Base-by-base conservation (phyloP, 2,888 invertebrate genomes). In the Cenopis cana region DNA sequence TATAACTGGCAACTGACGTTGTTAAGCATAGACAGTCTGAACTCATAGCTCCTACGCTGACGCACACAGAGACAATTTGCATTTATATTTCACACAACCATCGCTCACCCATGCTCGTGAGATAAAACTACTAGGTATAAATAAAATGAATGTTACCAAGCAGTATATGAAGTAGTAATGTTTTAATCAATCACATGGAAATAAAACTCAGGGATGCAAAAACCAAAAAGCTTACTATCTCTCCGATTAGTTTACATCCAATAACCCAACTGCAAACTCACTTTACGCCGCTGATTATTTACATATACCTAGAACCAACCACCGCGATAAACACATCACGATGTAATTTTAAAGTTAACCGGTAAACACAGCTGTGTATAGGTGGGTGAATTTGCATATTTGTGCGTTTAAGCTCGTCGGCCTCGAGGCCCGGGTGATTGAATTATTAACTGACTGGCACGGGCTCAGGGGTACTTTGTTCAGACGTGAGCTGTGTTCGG, bases 381-480 rank as follows among this genome's bases (percentile, higher is more conserved):
- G 69, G 62, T 73, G 75, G 68, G 74, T 73, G 75, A 81, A 90
- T 90, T 89, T 86, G 84, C 90, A 90, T 90, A 90, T 87, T 86
- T 88, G 88, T 87, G 85, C 87, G 88, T 88, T 87, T 83, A 85
- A 83, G 83, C 82, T 76, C 74, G 69, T 72, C 69, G 77, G 77
- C 74, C 46, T 55, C 81, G 76, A 76, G 74, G 78, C 75, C 77
- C 80, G 87, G 87, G 84, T 90, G 88, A 91, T 91, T 91, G 89
- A 90, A 91, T 91, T 91, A 91, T 91, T 89, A 86, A 88, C 86
- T 83, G 87, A 82, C 81, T 83, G 86, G 82, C 81, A 79, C 83
- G 77, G 83, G 81, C 84, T 84, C 85, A 81, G 79, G 77, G 85
- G 86, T 79, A 81, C 83, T 84, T 77, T 74, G 75, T 76, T 76